phyloP scores from a whole-genome alignment of 2,113 vertebrate species.

The Axis porcinus region DNA sequence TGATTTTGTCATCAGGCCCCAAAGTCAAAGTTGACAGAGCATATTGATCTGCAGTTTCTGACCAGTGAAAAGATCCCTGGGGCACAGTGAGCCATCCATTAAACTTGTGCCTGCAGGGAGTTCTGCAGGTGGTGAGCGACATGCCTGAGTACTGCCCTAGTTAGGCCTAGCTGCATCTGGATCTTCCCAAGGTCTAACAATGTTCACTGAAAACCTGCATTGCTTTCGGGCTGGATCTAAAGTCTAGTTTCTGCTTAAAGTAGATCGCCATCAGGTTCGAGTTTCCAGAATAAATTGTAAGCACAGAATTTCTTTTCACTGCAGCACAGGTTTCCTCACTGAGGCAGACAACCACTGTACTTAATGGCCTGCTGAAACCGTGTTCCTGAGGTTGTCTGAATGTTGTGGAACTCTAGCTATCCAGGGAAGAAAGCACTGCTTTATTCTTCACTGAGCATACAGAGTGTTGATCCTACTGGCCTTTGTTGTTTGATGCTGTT shows the following conservation, averaged over 20 bases:
- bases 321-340: neutral
- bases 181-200: neutral
- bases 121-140: neutral
- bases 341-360: neutral
- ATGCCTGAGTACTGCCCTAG: neutral
- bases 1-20: neutral
- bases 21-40: neutral
- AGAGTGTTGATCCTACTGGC: neutral
- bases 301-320: neutral
- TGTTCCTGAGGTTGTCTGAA: neutral
- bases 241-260: neutral
- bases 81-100: neutral
- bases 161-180: neutral
- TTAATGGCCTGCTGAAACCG: neutral
- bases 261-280: neutral
- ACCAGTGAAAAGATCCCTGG: neutral
- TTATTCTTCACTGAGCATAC: accelerated
- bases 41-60: neutral
- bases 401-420: neutral
- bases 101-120: neutral
- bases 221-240: neutral
- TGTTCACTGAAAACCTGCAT: neutral
- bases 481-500: neutral
- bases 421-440: neutral
- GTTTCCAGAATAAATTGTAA: neutral